These are phyloP conservation scores for Neosilurus hyrtlii DNA, from an alignment of 2,797 vertebrate species.

Conservation along the genomic window DNA sequence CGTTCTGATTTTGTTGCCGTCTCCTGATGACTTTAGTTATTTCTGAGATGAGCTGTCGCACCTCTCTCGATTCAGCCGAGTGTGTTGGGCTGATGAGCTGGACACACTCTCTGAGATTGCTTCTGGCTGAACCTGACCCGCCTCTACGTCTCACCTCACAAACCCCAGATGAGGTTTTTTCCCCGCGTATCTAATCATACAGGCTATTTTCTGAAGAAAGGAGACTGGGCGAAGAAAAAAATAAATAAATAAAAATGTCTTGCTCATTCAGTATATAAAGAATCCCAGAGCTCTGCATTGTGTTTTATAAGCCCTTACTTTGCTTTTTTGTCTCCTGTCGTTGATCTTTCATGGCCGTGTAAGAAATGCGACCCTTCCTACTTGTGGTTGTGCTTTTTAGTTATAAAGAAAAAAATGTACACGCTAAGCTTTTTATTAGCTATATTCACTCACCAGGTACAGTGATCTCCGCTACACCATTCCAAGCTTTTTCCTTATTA, in stretches of 20 bases:
- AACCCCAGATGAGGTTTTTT: slow-evolving; percentile 41
- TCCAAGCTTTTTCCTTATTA: not conserved
- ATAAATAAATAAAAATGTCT: not conserved
- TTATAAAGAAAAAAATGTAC: not conserved
- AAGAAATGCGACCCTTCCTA: not conserved
- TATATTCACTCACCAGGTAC: not conserved
- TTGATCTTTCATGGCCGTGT: not conserved
- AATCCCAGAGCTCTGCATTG: not conserved
- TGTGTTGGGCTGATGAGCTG: slow-evolving; percentile 48
- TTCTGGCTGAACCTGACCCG: slow-evolving; percentile 48
- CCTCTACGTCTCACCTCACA: slow-evolving; percentile 30
- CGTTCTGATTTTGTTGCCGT: slow-evolving; percentile 3
- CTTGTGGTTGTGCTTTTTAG: not conserved
- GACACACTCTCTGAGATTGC: slow-evolving; percentile 49
- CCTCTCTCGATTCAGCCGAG: slow-evolving; percentile 40
- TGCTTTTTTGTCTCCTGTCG: not conserved
- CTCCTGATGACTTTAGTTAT: slow-evolving; percentile 48
- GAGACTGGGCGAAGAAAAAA: slow-evolving; percentile 14
- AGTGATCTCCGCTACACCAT: not conserved
- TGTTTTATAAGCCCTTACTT: not conserved
- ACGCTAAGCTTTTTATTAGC: not conserved
- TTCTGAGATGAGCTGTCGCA: slow-evolving; percentile 40
- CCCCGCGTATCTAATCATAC: slow-evolving; percentile 43
- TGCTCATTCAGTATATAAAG: slow-evolving; percentile 8
- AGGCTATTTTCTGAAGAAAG: slow-evolving; percentile 52